Evolutionary conservation across 2,113 vertebrate genomes (phyloP).

Genomic region (Melierax canorus): DNA sequence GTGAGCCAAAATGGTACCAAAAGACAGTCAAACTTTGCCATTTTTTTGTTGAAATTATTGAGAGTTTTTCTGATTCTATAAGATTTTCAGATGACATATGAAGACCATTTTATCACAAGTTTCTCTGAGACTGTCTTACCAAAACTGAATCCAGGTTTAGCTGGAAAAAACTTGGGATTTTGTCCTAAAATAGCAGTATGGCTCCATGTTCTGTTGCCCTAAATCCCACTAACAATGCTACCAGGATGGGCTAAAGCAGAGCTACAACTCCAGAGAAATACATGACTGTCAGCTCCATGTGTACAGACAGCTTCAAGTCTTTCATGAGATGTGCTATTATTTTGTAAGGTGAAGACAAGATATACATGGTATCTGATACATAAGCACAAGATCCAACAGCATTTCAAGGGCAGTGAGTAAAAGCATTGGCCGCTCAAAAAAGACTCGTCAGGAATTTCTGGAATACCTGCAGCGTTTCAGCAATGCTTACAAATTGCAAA

Average conservation of each 20-base stretch:
- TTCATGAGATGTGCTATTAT: neutral
- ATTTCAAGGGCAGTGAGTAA: neutral
- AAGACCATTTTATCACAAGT: neutral
- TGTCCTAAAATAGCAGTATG: neutral
- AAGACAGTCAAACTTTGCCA: neutral
- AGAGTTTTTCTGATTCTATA: neutral
- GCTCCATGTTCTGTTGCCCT: neutral
- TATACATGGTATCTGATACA: accelerated
- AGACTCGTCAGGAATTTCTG: neutral
- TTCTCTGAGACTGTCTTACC: neutral
- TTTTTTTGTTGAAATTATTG: neutral
- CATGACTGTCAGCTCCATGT: neutral
- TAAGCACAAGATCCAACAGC: neutral
- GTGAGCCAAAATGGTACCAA: neutral
- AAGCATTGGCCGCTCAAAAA: neutral
- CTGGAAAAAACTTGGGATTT: neutral
- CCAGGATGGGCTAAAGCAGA: neutral
- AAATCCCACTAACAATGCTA: neutral
- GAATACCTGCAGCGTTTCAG: slow-evolving; percentile 8
- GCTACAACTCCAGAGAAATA: neutral
- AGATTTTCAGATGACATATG: neutral
- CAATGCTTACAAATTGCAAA: slow-evolving; percentile 4
- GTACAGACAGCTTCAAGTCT: neutral
- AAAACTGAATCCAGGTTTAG: neutral
- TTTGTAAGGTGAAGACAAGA: neutral